Base-by-base conservation (phyloP, 2,888 invertebrate species). In the Drosophila borealis region DNA sequence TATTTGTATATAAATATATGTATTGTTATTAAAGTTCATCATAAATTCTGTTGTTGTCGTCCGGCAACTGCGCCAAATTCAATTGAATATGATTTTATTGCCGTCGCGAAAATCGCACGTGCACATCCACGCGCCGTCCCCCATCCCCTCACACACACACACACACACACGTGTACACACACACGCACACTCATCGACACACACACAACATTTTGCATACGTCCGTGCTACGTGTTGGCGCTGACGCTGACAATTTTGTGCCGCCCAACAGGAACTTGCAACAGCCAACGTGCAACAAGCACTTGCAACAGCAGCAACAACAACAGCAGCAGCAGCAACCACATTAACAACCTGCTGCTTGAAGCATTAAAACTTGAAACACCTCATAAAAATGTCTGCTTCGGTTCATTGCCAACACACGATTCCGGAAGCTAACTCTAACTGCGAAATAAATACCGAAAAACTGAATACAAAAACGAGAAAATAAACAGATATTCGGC, bases 21-120 rank as follows among this genome's bases (percentile, higher is more conserved):
- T 10, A 37, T 21, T 6, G 37, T 37, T 74, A 70, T 82, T 76
- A 72, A 81, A 72, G 83, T 72, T 80, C 77, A 86, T 80, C 80
- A 82, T 86, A 81, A 74, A 77, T 74, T 70, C 70, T 53, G 71
- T 55, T 68, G 63, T 51, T 70, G 71, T 78, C 59, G 70, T 68
- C 61, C 63, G 46, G 56, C 67, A 64, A 64, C 73, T 65, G 78
- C 57, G 78, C 55, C 42, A 65, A 81, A 82, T 82, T 75, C 75
- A 83, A 87, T 84, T 87, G 81, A 83, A 87, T 74, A 73, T 84
- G 70, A 78, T 86, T 86, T 81, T 73, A 83, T 83, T 80, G 78
- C 44, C 64, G 80, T 50, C 78, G 80, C 70, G 70, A 76, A 67
- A 76, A 71, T 45, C 63, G 73, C 72, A 75, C 77, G 74, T 77